Evolutionary conservation across 2,888 invertebrate species (phyloP), one percentile per base, ranked within the genome.

Genomic region (Punctoribates punctum): DNA sequence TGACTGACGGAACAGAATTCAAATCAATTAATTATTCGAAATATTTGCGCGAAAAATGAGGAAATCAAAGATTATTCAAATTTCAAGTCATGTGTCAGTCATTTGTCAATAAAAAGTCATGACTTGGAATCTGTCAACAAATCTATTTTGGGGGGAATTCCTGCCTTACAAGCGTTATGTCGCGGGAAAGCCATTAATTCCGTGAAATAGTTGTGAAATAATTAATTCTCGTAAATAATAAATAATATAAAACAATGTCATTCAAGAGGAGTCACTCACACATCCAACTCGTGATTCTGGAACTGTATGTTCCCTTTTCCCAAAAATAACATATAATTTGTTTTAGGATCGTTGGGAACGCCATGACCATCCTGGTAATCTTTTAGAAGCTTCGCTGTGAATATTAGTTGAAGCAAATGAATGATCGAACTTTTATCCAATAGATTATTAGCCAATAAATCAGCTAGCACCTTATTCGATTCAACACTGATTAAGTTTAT

Each of bases 251-350:
- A 15, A 48, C 4, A 15, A 17, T 6, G n/a, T 48, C n/a, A 17
- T 4, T 48, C 15, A 11, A 46, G 15, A 46, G 15, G 8, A 46
- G 15, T 15, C 15, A 62, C 62, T 62, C 13, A 62, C 62, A 62
- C 8, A 27, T 62, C 27, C 15, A 62, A 62, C 15, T 62, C 25
- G 25, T 65, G 65, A n/a, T 65, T 65, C 17, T 34, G 65, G 13
- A 65, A 65, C 15, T 65, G 4, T 13, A 65, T 65, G 27, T 34
- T 20, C 9, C 34, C 65, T 29, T 65, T 65, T 8, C 34, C 65
- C 13, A 65, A 1, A 65, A 65, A 65, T n/a, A 65, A 5, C 65
- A 34, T 29, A 65, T 65, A 65, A 42, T 65, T 65, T 34, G 20
- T 38, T 65, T 17, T 8, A 27, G 42, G 42, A 20, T 29, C 60